Evolutionary conservation across 2,797 vertebrate species (phyloP), one percentile per base, ranked within the genome.

Genomic region (Prionace glauca): DNA sequence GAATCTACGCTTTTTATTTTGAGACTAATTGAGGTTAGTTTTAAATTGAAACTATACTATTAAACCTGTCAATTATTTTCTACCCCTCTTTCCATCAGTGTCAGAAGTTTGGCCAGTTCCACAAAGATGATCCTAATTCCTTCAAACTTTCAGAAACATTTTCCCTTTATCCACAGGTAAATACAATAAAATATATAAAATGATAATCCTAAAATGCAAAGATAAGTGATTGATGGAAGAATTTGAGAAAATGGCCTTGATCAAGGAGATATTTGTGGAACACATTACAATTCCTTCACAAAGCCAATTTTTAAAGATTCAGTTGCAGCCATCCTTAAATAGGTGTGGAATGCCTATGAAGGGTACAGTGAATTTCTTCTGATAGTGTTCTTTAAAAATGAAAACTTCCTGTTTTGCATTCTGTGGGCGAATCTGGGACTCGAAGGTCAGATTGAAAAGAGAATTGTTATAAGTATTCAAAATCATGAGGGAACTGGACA

Each of bases 31-130:
- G 50, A 56, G n/a, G 41, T 32, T 16, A 2, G 1, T 65, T 90
- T 67, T 65, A 95, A 36, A 74, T 95, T 9, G 20, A 87, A 9
- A 36, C 8, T 50, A 7, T 69, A 18, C 2, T 81, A 71, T 36
- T 22, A 72, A 95, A 69, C 79, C 79, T 12, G 65, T 56, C 67
- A 87, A 95, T 72, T 88, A 69, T 45, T 87, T 60, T 91, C 56
- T 95, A 9, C 41, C 41, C 1, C 16, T n/a, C 24, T 29, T 95
- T 95, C n/a, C 4, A 96, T 97, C 97, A 99, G 99, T 99, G 99
- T 97, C 99, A 99, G 98, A 99, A 99, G 96, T 99, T 99, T 96
- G 99, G 99, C 96, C 99, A 99, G 95, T 99, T 99, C 97, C 99
- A 98, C 96, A 99, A 99, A 97, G 99, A 99, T 22, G 99, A 99